phyloP scores from a whole-genome alignment of 37 sponge, comb jelly and placozoan species.

The Chondrilla cf. caribensis region DNA sequence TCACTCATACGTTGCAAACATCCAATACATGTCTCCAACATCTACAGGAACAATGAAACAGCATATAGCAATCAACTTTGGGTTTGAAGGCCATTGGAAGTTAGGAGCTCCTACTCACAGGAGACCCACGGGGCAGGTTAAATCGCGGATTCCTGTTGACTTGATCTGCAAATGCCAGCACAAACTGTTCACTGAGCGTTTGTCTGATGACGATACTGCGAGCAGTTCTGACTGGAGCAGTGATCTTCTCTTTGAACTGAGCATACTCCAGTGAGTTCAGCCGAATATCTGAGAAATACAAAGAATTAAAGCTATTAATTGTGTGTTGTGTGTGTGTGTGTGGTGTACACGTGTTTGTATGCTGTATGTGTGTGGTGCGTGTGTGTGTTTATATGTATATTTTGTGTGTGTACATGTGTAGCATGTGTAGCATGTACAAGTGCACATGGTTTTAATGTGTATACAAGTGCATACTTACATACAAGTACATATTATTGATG shows the following conservation, averaged over 20 bases:
- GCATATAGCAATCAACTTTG: too few species aligned
- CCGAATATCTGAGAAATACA: slow-evolving; percentile 30
- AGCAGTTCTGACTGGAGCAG: slow-evolving; percentile 65
- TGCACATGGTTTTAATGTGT: background rate
- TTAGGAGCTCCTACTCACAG: slow-evolving; percentile 33
- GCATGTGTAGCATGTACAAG: background rate
- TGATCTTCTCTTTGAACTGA: slow-evolving; percentile 62
- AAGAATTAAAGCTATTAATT: background rate
- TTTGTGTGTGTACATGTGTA: background rate
- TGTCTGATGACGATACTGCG: slow-evolving; percentile 83
- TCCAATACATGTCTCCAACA: slow-evolving; percentile 86
- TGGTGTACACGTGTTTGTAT: too few species aligned
- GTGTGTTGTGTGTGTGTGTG: too few species aligned
- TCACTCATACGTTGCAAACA: slow-evolving; percentile 74
- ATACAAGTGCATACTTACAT: background rate
- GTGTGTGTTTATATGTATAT: background rate
- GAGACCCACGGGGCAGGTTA: slow-evolving; percentile 36
- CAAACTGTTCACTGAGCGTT: slow-evolving; percentile 84
- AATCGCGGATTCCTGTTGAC: slow-evolving; percentile 70
- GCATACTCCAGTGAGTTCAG: slow-evolving; percentile 78
- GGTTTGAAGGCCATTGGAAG: too few species aligned
- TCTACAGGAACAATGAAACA: slow-evolving; percentile 9
- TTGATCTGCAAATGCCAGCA: slow-evolving; percentile 77
- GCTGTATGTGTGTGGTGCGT: background rate
- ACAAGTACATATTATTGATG: background rate